A percentile compares a stretch with the other conserved stretches of the same genome.
Conservation (phyloP, 2,888 invertebrate species). For the Ophraella communa region DNA sequence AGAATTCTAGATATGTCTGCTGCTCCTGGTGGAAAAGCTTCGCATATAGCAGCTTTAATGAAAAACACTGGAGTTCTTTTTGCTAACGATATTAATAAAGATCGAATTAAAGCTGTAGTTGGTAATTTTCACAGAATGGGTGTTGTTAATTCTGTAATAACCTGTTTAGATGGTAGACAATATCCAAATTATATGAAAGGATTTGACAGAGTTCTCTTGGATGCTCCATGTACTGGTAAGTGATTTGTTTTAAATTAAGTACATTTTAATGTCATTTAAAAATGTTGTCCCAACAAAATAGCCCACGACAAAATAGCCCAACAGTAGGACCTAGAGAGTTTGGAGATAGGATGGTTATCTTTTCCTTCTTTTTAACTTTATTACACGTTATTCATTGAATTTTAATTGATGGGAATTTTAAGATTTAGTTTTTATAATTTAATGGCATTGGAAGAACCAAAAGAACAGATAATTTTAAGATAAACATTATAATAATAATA, state of each 20-base stretch:
- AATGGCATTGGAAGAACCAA: no score
- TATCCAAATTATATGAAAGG: constrained; percentile 84
- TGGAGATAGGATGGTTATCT: no score
- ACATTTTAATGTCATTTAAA: no score
- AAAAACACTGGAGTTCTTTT: constrained; percentile 96
- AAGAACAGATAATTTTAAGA: no score
- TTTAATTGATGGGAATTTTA: no score
- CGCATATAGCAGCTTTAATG: constrained; percentile 97
- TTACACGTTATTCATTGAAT: no score
- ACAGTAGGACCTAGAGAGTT: no score
- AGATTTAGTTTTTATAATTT: no score
- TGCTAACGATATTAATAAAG: constrained; percentile 93
- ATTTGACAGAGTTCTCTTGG: constrained; percentile 87
- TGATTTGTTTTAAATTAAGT: not conserved
- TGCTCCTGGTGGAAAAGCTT: constrained; percentile 98
- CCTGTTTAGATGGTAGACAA: constrained; percentile 87
- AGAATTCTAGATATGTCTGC: constrained; percentile 95
- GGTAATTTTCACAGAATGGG: constrained; percentile 97
- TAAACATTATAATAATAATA: no score
- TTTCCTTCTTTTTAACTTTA: no score
- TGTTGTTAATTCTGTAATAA: constrained; percentile 90
- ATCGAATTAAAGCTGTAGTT: constrained; percentile 88
- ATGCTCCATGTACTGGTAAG: constrained; percentile 92
- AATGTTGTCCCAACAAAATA: no score
- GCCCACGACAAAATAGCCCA: no score